These are phyloP conservation scores for Chromis chromis DNA, from an alignment of 2,797 vertebrate species.

Conservation along the genomic window DNA sequence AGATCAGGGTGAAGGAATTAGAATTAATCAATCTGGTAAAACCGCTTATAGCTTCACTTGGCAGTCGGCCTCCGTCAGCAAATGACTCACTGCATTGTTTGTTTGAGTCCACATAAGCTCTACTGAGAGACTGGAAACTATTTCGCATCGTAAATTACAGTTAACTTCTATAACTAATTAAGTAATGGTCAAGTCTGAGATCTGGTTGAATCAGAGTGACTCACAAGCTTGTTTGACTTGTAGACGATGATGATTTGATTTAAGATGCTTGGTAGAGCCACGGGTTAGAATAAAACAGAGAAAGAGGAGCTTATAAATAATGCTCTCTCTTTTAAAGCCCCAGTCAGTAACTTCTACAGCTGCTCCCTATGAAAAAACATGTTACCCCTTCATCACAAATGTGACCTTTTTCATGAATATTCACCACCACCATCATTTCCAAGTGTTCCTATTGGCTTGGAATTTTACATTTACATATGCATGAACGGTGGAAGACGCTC, in stretches of 20 bases:
- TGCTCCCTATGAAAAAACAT: too few relatives aligned
- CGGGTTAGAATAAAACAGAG: neutral
- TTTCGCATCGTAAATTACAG: constrained; percentile 47
- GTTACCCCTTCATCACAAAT: too few relatives aligned
- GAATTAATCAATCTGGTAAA: constrained; percentile 65
- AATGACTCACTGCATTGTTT: constrained; percentile 54
- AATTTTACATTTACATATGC: too few relatives aligned
- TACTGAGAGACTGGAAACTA: constrained; percentile 29
- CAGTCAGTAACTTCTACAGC: too few relatives aligned
- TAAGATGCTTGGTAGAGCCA: neutral
- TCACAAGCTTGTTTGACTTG: constrained; percentile 3
- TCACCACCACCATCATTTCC: too few relatives aligned
- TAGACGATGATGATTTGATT: neutral
- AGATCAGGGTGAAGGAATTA: constrained; percentile 56
- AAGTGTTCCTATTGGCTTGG: too few relatives aligned
- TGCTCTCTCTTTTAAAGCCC: too few relatives aligned
- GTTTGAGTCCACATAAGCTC: constrained; percentile 51
- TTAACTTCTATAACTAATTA: constrained; percentile 38
- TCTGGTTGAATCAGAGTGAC: neutral
- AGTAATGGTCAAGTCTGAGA: constrained; percentile 37
- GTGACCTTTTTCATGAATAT: too few relatives aligned
- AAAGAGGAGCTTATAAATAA: too few relatives aligned
- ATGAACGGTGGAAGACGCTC: too few relatives aligned
- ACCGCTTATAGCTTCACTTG: constrained; percentile 51
- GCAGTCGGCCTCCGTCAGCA: constrained; percentile 51